These are phyloP conservation scores for Pollenia amentaria DNA, from an alignment of 2,888 invertebrate species.

Conservation along the genomic window DNA sequence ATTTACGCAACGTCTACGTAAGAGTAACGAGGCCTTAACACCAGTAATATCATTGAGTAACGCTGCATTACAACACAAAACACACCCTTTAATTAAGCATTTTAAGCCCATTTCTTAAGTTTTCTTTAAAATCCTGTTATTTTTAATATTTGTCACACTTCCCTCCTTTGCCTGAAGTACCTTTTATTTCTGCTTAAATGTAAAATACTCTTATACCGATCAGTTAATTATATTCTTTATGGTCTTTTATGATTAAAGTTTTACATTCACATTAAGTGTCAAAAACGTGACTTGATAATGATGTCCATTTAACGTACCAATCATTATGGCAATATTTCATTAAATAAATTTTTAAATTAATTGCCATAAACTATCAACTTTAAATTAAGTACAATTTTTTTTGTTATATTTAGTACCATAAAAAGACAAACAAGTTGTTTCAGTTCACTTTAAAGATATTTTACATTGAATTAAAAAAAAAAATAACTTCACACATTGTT, in stretches of 20 bases:
- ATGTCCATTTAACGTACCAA: conserved; percentile 69
- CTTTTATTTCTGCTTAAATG: background rate
- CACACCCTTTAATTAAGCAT: too few species aligned
- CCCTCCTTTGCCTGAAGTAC: background rate
- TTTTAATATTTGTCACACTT: background rate
- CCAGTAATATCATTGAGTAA: too few species aligned
- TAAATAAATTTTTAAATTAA: conserved; percentile 65
- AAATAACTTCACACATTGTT: conserved; percentile 3
- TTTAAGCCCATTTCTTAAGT: too few species aligned
- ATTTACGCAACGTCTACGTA: too few species aligned
- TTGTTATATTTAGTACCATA: conserved; percentile 5
- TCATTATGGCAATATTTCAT: conserved; percentile 69
- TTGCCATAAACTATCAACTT: conserved; percentile 57
- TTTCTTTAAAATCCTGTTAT: too few species aligned
- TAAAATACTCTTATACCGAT: background rate
- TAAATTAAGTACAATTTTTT: conserved; percentile 21
- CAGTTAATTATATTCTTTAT: conserved; percentile 33
- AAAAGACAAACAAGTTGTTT: conserved; percentile 36
- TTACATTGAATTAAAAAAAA: background rate
- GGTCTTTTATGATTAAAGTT: conserved; percentile 40
- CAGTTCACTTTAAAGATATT: conserved; percentile 9
- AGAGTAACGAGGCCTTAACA: too few species aligned
- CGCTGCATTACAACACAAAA: too few species aligned
- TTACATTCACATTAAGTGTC: conserved; percentile 74
- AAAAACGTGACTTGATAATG: conserved; percentile 78